Conservation (phyloP, 2,113 vertebrate species). For the Phalacrocorax pelagicus region DNA sequence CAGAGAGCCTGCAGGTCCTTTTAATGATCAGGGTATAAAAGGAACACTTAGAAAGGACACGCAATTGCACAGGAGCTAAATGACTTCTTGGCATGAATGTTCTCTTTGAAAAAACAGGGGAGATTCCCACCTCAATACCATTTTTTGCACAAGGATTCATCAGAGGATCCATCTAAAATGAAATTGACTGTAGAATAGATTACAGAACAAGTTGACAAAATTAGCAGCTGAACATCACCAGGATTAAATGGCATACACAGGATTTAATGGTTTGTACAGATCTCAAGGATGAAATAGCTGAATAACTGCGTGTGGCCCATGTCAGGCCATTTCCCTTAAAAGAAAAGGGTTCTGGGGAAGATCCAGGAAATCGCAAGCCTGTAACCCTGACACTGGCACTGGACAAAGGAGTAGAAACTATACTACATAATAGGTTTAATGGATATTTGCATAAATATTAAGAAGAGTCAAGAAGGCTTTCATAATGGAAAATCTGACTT, state of each 20-base stretch:
- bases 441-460: background rate
- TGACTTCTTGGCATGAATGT: background rate
- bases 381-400: background rate
- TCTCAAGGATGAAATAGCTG: background rate
- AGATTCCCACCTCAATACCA: background rate
- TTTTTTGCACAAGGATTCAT: background rate
- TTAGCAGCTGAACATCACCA: background rate
- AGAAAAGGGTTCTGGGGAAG: background rate
- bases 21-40: constrained; percentile 43
- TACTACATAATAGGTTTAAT: background rate
- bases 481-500: background rate
- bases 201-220: background rate
- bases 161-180: background rate
- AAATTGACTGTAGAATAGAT: background rate
- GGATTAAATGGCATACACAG: background rate
- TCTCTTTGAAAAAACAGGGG: background rate
- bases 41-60: background rate
- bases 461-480: background rate
- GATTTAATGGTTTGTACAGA: background rate
- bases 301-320: background rate
- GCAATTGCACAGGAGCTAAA: background rate
- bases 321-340: background rate
- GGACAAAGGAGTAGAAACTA: background rate
- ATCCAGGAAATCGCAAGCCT: background rate
- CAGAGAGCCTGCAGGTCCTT: background rate